Conservation (phyloP, 2,797 vertebrate species). For the Crenuchus spilurus region DNA sequence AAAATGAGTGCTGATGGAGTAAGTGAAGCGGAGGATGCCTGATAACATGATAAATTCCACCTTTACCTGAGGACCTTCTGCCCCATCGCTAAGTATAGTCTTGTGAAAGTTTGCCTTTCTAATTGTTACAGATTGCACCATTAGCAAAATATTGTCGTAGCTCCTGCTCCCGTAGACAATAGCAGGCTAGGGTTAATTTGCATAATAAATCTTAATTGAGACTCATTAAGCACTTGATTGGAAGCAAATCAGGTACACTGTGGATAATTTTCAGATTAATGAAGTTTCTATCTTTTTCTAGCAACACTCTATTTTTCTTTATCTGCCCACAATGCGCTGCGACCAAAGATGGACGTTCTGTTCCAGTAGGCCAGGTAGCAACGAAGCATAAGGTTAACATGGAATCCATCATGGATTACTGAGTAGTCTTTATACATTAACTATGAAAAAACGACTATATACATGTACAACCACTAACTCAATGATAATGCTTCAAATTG, state of each 20-base stretch:
- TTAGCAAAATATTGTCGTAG: constrained; percentile 81
- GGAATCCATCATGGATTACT: neutral
- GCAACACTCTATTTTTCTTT: constrained; percentile 32
- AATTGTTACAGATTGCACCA: constrained; percentile 83
- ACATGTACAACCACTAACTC: neutral
- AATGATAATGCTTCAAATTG: neutral
- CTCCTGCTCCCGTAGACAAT: constrained; percentile 76
- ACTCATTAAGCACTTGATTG: constrained; percentile 84
- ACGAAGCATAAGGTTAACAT: neutral
- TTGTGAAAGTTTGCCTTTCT: constrained; percentile 76
- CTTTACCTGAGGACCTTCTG: constrained; percentile 51
- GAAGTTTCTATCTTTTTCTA: constrained; percentile 59
- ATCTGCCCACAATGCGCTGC: neutral
- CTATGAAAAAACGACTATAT: neutral
- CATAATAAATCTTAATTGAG: constrained; percentile 87
- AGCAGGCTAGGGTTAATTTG: constrained; percentile 82
- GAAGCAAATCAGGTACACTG: constrained; percentile 82
- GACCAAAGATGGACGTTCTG: neutral
- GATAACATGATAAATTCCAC: constrained; percentile 23
- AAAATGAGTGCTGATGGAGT: neutral
- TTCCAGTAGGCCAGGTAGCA: neutral
- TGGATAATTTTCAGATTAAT: constrained; percentile 77
- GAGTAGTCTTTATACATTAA: neutral
- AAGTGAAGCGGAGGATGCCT: neutral
- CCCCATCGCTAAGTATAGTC: constrained; percentile 29